These are phyloP conservation scores for Myiagra hebetior DNA, from an alignment of 2,113 vertebrate genomes.

Conservation along the genomic window DNA sequence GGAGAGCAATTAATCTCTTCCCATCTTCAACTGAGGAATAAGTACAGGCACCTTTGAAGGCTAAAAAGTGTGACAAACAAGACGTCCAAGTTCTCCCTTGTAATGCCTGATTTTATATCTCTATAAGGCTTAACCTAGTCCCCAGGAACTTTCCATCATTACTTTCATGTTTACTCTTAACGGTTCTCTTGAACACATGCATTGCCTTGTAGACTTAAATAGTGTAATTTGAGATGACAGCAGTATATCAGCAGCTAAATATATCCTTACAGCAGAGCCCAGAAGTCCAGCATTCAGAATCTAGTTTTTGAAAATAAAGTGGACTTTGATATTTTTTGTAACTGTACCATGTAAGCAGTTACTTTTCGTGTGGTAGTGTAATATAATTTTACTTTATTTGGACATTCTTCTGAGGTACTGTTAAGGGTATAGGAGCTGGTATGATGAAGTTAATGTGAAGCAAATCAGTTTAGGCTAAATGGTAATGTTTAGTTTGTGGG, in stretches of 20 bases:
- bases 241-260: not conserved
- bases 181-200: not conserved
- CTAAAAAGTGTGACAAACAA: not conserved
- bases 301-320: not conserved
- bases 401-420: not conserved
- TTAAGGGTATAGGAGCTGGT: not conserved
- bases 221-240: conserved; percentile 33
- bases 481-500: not conserved
- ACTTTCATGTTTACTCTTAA: not conserved
- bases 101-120: not conserved
- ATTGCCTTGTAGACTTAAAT: conserved; percentile 15
- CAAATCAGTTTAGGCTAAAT: not conserved
- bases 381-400: not conserved
- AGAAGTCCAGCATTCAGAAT: not conserved
- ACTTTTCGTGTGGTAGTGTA: not conserved
- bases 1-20: not conserved
- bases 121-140: not conserved
- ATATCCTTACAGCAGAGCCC: not conserved
- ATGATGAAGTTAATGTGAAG: not conserved
- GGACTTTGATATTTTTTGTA: not conserved
- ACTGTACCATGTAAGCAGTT: not conserved
- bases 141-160: not conserved
- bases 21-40: not conserved
- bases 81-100: not conserved
- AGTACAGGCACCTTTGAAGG: not conserved